phyloP scores from a whole-genome alignment of 2,797 vertebrate genomes.

The Myotis daubentonii region DNA sequence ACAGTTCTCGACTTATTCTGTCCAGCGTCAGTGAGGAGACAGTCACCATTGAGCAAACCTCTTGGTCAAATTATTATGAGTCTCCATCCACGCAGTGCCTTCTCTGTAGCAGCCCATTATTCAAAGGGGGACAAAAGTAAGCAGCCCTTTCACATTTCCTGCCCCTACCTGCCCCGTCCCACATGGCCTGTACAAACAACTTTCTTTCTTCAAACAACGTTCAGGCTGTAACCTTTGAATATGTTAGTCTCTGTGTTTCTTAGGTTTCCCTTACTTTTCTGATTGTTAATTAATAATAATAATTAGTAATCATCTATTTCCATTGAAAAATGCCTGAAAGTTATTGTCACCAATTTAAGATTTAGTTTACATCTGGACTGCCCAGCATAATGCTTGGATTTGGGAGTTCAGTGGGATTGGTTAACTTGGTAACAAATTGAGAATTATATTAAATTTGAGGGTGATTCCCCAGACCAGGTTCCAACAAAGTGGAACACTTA shows the following conservation, averaged over 20 bases:
- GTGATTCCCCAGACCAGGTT: background rate
- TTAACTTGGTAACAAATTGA: background rate
- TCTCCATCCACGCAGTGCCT: conserved; percentile 92
- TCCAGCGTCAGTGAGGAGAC: conserved; percentile 89
- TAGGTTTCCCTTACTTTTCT: conserved; percentile 23
- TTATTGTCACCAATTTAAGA: background rate
- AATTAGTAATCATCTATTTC: background rate
- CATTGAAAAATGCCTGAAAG: background rate
- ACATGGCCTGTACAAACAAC: no score
- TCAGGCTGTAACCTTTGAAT: background rate
- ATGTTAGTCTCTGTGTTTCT: background rate
- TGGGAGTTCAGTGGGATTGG: conserved; percentile 13
- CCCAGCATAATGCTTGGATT: background rate
- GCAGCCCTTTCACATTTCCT: conserved; percentile 76
- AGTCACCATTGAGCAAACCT: conserved; percentile 91
- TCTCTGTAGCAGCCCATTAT: conserved; percentile 93
- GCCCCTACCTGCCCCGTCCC: background rate
- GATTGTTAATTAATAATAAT: background rate
- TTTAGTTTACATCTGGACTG: conserved; percentile 21
- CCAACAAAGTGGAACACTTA: background rate
- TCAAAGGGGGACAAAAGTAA: conserved; percentile 95
- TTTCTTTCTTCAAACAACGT: background rate
- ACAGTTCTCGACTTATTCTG: conserved; percentile 91
- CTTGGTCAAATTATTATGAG: conserved; percentile 96
- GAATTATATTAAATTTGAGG: background rate